phyloP scores from a whole-genome alignment of 1,140 invertebrate species.

The Pararge aegeria region DNA sequence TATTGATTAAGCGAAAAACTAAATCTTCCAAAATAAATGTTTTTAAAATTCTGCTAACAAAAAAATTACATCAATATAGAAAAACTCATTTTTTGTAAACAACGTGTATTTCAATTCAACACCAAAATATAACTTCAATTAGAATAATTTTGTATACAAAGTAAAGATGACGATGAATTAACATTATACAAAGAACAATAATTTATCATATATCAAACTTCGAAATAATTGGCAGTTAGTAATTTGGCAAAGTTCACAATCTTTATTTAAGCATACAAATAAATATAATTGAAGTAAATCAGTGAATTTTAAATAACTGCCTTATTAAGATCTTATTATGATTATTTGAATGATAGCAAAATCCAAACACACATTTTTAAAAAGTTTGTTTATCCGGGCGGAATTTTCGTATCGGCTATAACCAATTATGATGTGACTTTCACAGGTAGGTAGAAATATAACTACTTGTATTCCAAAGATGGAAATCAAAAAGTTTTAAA shows the following conservation, averaged over 20 bases:
- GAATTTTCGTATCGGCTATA: too few relatives aligned
- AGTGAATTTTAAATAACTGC: too few relatives aligned
- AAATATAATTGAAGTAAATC: not conserved
- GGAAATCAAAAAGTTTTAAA: too few relatives aligned
- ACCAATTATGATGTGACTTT: too few relatives aligned
- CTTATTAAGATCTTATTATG: too few relatives aligned
- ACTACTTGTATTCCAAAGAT: too few relatives aligned
- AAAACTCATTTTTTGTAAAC: conserved; percentile 55
- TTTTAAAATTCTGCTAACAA: conserved; percentile 50
- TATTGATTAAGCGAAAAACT: conserved; percentile 42
- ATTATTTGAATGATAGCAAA: too few relatives aligned
- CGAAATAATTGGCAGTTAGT: conserved; percentile 65
- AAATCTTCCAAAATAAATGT: conserved; percentile 78
- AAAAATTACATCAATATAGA: conserved; percentile 40
- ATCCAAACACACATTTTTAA: too few relatives aligned
- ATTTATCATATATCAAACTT: conserved; percentile 35
- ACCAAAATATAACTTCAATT: conserved; percentile 68
- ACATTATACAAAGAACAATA: conserved; percentile 20
- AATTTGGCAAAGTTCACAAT: conserved; percentile 58
- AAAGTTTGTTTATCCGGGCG: too few relatives aligned
- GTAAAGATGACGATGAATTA: conserved; percentile 50
- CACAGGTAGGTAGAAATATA: too few relatives aligned
- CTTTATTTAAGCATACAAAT: conserved; percentile 16
- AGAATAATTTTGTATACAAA: conserved; percentile 56
- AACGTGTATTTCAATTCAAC: conserved; percentile 73